Base-by-base conservation (phyloP, 2,888 invertebrate genomes). In the Lycophotia porphyrea region DNA sequence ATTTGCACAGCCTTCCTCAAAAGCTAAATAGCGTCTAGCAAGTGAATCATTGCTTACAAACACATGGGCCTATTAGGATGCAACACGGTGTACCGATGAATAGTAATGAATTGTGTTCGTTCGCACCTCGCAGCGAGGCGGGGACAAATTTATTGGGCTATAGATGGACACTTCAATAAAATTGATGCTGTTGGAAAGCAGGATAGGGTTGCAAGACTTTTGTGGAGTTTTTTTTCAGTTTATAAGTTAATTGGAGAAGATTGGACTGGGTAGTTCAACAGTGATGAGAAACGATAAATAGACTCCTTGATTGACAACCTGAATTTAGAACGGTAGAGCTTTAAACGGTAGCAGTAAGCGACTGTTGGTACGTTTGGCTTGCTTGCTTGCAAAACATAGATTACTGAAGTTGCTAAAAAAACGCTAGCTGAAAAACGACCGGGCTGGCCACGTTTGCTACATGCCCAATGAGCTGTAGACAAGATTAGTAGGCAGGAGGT, bases 11-110 rank as follows among this genome's bases (percentile, higher is more conserved):
- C 39, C 65, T 73, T 71, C 44, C 63, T 73, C 67, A 71, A 78
- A 73, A 70, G 78, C 74, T 74, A 85, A 85, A 74, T 72, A 72
- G 65, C 42, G 44, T 55, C 64, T 61, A 34, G 69, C 76, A 76
- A 69, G 83, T 81, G 77, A 83, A 80, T 77, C 87, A 80, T 68
- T 73, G 76, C 49, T 74, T 60, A 58, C 76, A 74, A 69, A 77
- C 69, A 81, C 71, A 87, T 77, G 71, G 70, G 72, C 68, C 77
- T 73, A 88, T 89, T 87, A 86, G 82, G 81, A 88, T 88, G 88
- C 89, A 87, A 82, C 85, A 87, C 73, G 80, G 76, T 82, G 84
- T 83, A 78, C 76, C 81, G 83, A 89, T 89, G 88, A 89, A 88
- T 89, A 86, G 86, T 84, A 85, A 88, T 82, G 86, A 81, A 84